Percentiles rank a stretch among this genome's conserved stretches.
Conservation (phyloP, 2,113 vertebrate genomes). For the Ciconia boyciana region DNA sequence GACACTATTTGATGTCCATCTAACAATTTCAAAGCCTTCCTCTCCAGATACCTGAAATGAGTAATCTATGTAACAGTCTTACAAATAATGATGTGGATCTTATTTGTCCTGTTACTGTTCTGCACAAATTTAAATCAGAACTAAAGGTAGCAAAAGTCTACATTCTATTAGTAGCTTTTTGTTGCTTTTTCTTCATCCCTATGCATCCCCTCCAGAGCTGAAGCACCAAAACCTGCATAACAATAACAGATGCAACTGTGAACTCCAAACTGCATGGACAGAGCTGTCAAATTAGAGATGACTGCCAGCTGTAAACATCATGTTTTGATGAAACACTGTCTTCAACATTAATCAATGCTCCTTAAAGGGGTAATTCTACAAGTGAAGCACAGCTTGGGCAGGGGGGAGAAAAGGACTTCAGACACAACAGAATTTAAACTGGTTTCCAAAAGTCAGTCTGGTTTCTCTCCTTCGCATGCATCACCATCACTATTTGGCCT, state of each 20-base stretch:
- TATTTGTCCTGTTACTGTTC: background rate
- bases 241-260: background rate
- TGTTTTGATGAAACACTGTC: background rate
- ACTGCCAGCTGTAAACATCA: background rate
- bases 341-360: background rate
- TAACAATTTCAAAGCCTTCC: background rate
- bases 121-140: background rate
- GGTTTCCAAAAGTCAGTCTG: background rate
- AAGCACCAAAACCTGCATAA: background rate
- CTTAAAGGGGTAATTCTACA: background rate
- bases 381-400: background rate
- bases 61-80: background rate
- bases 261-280: background rate
- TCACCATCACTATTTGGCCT: background rate
- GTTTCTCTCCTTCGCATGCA: background rate
- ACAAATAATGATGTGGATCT: background rate
- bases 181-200: background rate
- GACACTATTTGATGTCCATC: background rate
- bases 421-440: background rate
- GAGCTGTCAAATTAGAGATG: background rate
- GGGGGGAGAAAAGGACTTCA: background rate
- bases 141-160: background rate
- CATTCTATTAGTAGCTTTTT: background rate
- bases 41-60: background rate
- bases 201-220: background rate